Evolutionary conservation across 2,888 invertebrate genomes (phyloP).

Genomic region (Euclidia mi): DNA sequence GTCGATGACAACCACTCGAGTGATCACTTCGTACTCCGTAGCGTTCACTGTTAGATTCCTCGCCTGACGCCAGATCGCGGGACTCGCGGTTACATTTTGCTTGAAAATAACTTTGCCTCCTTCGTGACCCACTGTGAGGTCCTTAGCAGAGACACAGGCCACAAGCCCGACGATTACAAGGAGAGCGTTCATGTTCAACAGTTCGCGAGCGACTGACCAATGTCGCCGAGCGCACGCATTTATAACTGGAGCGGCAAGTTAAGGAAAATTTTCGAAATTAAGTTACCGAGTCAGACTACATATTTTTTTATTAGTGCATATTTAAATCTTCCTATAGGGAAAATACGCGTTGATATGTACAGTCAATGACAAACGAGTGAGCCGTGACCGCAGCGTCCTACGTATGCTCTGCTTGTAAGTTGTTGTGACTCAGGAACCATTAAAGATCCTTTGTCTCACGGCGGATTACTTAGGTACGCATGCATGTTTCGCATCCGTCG

Average conservation of each 20-base stretch:
- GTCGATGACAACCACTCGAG: constrained; percentile 72
- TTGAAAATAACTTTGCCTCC: constrained; percentile 73
- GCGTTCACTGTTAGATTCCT: constrained; percentile 72
- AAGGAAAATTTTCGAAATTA: constrained; percentile 74
- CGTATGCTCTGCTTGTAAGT: constrained; percentile 11
- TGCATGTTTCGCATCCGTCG: no score
- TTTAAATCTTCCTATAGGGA: constrained; percentile 82
- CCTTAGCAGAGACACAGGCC: constrained; percentile 64
- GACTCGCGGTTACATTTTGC: constrained; percentile 73
- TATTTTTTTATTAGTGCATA: constrained; percentile 67
- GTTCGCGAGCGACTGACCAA: constrained; percentile 61
- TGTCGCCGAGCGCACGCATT: constrained; percentile 58
- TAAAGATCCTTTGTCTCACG: constrained; percentile 15
- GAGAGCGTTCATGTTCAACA: constrained; percentile 64
- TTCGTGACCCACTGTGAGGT: constrained; percentile 66
- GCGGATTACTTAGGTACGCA: background rate
- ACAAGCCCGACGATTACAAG: constrained; percentile 60
- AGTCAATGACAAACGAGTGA: constrained; percentile 53
- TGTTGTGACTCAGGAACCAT: constrained; percentile 39
- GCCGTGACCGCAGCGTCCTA: constrained; percentile 32
- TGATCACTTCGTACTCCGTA: constrained; percentile 72
- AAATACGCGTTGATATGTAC: constrained; percentile 64
- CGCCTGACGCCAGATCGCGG: constrained; percentile 75
- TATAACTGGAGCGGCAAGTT: constrained; percentile 66
- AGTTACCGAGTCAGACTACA: constrained; percentile 68